Conservation (phyloP, 2,113 vertebrate genomes). For the Perccottus glenii region DNA sequence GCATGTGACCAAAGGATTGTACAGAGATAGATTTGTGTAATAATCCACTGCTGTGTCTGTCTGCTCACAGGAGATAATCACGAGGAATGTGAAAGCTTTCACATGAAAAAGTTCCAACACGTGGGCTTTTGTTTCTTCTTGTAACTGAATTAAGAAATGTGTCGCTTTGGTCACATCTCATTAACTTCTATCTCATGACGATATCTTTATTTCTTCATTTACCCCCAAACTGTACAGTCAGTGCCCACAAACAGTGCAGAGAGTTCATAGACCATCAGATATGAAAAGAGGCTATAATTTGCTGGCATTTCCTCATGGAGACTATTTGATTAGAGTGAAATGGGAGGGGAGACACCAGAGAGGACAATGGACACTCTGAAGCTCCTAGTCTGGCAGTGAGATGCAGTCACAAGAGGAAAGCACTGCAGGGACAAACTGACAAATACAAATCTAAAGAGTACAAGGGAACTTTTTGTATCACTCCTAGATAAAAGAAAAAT, state of each 20-base stretch:
- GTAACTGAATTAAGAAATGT: constrained; percentile 46
- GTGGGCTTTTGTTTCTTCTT: background rate
- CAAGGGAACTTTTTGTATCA: no score
- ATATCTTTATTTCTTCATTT: constrained; percentile 13
- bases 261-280: constrained; percentile 71
- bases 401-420: constrained; percentile 31
- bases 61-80: background rate
- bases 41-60: constrained; percentile 15
- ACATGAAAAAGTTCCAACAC: background rate
- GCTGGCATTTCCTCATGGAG: constrained; percentile 74
- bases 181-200: constrained; percentile 28
- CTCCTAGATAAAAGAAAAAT: no score
- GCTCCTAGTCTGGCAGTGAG: constrained; percentile 4
- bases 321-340: constrained; percentile 66
- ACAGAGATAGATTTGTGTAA: constrained; percentile 28
- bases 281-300: constrained; percentile 72
- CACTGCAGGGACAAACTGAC: constrained; percentile 11
- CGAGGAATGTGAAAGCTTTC: constrained; percentile 17
- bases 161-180: constrained; percentile 33
- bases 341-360: constrained; percentile 40
- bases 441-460: background rate
- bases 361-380: constrained; percentile 70
- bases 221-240: constrained; percentile 5
- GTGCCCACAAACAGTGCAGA: constrained; percentile 9
- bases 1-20: constrained; percentile 40